Evolutionary conservation across 2,797 vertebrate species (phyloP).

Genomic region (Okamejei kenojei): DNA sequence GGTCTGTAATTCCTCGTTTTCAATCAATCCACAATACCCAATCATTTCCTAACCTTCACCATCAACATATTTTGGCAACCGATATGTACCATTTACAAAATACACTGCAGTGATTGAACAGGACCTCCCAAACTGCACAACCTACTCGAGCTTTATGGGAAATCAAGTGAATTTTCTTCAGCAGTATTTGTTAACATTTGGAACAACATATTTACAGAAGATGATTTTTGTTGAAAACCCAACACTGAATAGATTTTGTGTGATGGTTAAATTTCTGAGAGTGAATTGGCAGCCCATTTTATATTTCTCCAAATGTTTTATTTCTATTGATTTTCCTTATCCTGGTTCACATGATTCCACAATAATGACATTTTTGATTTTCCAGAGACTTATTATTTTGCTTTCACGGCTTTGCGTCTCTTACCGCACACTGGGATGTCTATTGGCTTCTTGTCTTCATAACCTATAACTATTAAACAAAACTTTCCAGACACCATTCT

Average conservation of each 20-base stretch:
- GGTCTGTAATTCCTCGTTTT: too few species aligned
- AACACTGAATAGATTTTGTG: too few species aligned
- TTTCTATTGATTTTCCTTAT: background rate
- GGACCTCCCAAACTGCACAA: too few species aligned
- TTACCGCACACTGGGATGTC: background rate
- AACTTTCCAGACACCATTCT: background rate
- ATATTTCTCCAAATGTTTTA: background rate
- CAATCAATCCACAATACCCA: too few species aligned
- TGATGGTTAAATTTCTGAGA: background rate
- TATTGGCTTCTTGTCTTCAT: background rate
- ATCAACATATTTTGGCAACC: too few species aligned
- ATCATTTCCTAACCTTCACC: too few species aligned
- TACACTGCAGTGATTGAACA: too few species aligned
- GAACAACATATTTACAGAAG: background rate
- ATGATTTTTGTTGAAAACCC: too few species aligned
- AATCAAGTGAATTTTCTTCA: too few species aligned
- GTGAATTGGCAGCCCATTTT: background rate
- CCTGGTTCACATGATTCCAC: background rate
- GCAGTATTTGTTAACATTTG: too few species aligned
- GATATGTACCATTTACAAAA: too few species aligned
- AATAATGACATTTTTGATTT: background rate
- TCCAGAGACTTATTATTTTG: background rate
- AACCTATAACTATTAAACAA: background rate
- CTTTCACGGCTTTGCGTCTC: background rate
- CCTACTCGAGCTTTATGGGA: too few species aligned